Conservation (phyloP, 2,797 vertebrate species). For the Bovichtus diacanthus region DNA sequence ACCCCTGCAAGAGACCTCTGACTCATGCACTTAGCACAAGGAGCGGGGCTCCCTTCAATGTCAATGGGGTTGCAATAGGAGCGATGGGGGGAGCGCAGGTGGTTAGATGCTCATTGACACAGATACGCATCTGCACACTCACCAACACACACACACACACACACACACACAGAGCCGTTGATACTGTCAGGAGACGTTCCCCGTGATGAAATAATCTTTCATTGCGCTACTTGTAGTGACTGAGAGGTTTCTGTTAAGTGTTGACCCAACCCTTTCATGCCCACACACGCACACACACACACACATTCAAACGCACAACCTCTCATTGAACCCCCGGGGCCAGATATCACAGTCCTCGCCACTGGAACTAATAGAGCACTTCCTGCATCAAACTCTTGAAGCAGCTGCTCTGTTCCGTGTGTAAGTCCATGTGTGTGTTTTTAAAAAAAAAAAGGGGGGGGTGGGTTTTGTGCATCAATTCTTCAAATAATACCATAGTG, state of each 20-base stretch:
- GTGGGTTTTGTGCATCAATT: conserved; percentile 56
- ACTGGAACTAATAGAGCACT: conserved; percentile 84
- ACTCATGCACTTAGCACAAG: conserved; percentile 60
- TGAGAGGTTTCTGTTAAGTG: conserved; percentile 49
- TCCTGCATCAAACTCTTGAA: conserved; percentile 77
- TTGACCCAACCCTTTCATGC: conserved; percentile 47
- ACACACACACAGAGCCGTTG: not conserved
- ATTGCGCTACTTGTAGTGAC: conserved; percentile 28
- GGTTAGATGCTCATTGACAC: conserved; percentile 50
- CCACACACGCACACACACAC: conserved; percentile 20
- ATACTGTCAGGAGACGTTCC: conserved; percentile 16
- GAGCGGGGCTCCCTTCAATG: conserved; percentile 33
- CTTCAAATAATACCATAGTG: conserved; percentile 61
- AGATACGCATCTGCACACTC: conserved; percentile 29
- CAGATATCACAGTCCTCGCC: conserved; percentile 75
- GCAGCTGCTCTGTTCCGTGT: conserved; percentile 78
- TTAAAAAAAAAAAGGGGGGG: not conserved
- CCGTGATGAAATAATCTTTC: conserved; percentile 47
- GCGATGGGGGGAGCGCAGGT: conserved; percentile 38
- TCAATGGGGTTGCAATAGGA: conserved; percentile 27
- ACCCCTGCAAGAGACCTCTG: conserved; percentile 46
- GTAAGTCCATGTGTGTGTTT: conserved; percentile 36
- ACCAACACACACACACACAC: not conserved
- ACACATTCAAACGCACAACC: conserved; percentile 54
- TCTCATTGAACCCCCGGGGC: conserved; percentile 69